Conservation (phyloP, 2,113 vertebrate genomes). For the Nothocercus julius region DNA sequence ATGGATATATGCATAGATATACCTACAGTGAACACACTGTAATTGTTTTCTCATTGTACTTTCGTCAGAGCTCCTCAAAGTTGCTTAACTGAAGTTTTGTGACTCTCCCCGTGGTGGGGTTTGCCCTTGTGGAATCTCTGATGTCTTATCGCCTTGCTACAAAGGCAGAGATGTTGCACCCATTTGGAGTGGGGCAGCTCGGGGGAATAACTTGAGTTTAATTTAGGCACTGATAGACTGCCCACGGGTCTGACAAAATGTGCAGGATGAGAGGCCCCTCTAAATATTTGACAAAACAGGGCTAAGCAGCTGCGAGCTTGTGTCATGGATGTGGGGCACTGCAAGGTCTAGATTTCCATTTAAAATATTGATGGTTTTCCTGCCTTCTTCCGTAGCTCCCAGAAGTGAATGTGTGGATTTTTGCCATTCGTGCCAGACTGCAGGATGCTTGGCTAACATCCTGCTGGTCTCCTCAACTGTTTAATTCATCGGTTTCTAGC, state of each 20-base stretch:
- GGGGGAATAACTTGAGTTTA: neutral
- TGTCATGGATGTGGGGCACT: neutral
- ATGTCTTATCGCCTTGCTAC: neutral
- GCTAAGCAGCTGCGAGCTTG: neutral
- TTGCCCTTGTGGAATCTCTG: neutral
- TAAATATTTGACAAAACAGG: neutral
- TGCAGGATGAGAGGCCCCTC: neutral
- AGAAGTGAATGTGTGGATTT: neutral
- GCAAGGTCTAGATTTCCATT: neutral
- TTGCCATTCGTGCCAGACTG: rapidly evolving
- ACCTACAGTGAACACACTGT: neutral
- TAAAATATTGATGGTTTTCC: no score
- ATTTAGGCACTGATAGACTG: neutral
- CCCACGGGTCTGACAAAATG: neutral
- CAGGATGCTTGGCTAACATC: neutral
- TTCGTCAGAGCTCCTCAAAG: neutral
- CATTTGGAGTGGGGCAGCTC: neutral
- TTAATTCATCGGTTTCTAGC: neutral
- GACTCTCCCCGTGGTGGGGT: neutral
- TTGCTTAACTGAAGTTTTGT: neutral
- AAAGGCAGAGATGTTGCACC: neutral
- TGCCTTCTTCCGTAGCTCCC: rapidly evolving
- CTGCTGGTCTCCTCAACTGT: neutral
- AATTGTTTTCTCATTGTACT: neutral
- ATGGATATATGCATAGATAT: no score